phyloP scores from a whole-genome alignment of 2,888 invertebrate species.

The Perizoma affinitatum region DNA sequence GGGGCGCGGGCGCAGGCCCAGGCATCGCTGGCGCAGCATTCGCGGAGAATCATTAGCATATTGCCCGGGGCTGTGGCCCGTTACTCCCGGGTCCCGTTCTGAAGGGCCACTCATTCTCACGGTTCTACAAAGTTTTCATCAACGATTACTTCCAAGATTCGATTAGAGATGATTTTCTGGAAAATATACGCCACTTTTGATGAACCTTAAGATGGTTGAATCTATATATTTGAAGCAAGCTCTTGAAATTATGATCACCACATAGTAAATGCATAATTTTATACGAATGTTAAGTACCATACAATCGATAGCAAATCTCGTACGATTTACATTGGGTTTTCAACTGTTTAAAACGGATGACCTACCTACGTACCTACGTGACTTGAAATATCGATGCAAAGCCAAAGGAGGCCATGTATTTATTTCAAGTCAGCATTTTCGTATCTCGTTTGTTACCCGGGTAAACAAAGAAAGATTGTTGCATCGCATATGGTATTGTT shows the following conservation, averaged over 20 bases:
- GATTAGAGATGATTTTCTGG: constrained; percentile 33
- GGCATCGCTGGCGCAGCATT: constrained; percentile 49
- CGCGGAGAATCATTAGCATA: constrained; percentile 73
- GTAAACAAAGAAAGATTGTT: constrained; percentile 72
- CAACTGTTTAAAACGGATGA: constrained; percentile 11
- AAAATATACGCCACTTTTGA: constrained; percentile 25
- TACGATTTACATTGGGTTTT: constrained; percentile 12
- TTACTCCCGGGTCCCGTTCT: constrained; percentile 72
- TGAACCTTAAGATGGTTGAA: constrained; percentile 11
- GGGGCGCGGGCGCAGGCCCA: constrained; percentile 44
- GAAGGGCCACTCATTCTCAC: constrained; percentile 69
- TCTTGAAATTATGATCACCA: neutral
- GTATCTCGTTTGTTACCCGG: constrained; percentile 56
- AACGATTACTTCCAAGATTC: constrained; percentile 39
- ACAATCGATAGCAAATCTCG: neutral
- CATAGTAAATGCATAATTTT: constrained; percentile 2
- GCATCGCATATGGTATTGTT: constrained; percentile 71
- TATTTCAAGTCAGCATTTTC: constrained; percentile 55
- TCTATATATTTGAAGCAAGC: too few relatives aligned
- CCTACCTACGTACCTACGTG: constrained; percentile 10
- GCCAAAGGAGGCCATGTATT: constrained; percentile 24
- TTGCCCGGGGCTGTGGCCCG: constrained; percentile 71
- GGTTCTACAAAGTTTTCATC: constrained; percentile 58
- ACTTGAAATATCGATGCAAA: constrained; percentile 24
- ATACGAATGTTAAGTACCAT: neutral